A percentile compares a stretch with the other conserved stretches of the same genome.
These are phyloP conservation scores for Xenopus laevis DNA, from an alignment of 2,113 vertebrate genomes.

Conservation along the genomic window DNA sequence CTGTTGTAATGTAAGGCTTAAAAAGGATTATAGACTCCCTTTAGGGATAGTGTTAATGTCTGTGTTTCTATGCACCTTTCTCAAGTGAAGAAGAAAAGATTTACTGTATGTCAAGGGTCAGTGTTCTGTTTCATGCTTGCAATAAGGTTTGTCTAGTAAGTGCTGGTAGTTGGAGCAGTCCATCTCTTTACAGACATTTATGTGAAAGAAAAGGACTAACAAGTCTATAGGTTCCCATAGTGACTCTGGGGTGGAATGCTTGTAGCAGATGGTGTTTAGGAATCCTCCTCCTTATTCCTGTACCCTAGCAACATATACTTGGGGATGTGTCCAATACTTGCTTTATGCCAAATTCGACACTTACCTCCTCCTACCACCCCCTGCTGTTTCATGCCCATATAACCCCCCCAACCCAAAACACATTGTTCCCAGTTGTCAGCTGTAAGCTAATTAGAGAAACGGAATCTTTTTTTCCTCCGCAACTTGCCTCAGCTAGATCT, in stretches of 20 bases:
- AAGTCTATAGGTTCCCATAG: neutral
- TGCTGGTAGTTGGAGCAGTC: too few relatives aligned
- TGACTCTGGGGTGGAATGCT: slow-evolving; percentile 1
- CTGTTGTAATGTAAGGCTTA: too few relatives aligned
- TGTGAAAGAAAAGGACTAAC: neutral
- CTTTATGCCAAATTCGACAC: neutral
- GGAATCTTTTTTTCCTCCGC: neutral
- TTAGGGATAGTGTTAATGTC: too few relatives aligned
- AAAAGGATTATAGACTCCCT: too few relatives aligned
- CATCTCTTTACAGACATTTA: neutral
- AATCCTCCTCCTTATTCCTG: slow-evolving; percentile 8
- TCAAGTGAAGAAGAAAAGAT: too few relatives aligned
- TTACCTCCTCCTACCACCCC: slow-evolving; percentile 8
- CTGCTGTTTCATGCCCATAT: slow-evolving; percentile 31
- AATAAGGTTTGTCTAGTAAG: too few relatives aligned
- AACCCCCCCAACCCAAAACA: slow-evolving; percentile 17
- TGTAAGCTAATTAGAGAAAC: slow-evolving; percentile 5
- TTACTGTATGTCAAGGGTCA: too few relatives aligned
- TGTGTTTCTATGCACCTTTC: too few relatives aligned
- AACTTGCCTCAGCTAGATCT: neutral
- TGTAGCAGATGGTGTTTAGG: slow-evolving; percentile 36
- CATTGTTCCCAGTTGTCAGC: slow-evolving; percentile 39
- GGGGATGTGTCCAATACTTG: slow-evolving; percentile 2
- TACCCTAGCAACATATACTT: slow-evolving; percentile 19
- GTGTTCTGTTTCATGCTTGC: too few relatives aligned